These are phyloP conservation scores for Trichonephila clavipes DNA, from an alignment of 1,140 invertebrate species.

Conservation along the genomic window DNA sequence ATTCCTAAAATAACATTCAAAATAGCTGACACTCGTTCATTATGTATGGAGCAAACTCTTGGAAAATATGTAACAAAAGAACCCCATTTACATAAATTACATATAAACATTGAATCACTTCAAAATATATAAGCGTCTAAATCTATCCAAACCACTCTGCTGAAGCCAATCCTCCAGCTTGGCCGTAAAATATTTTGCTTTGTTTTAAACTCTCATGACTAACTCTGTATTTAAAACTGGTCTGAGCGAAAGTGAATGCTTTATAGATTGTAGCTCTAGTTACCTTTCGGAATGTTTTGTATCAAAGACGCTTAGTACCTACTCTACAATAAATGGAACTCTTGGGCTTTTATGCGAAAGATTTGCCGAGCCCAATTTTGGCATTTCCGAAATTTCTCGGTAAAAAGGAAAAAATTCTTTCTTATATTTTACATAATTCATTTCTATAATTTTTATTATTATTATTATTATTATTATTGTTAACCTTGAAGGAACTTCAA, in stretches of 20 bases:
- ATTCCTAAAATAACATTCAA: not conserved
- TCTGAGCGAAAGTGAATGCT: constrained; percentile 4
- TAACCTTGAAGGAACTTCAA: constrained; percentile 3
- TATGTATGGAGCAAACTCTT: constrained; percentile 16
- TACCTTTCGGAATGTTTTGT: constrained; percentile 34
- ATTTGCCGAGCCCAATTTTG: constrained; percentile 36
- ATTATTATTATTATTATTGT: not conserved
- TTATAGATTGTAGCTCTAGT: not conserved
- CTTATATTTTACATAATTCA: constrained; percentile 21
- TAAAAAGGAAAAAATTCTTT: constrained; percentile 30
- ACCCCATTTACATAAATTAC: not conserved
- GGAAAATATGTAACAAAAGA: constrained; percentile 6
- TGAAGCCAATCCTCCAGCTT: not conserved
- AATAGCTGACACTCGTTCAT: not conserved
- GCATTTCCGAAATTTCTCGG: constrained; percentile 17
- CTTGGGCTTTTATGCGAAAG: constrained; percentile 50
- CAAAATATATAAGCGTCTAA: constrained; percentile 34
- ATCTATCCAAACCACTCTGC: not conserved
- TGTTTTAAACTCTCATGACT: not conserved
- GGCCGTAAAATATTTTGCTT: constrained; percentile 32
- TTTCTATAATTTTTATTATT: not conserved
- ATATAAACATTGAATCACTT: constrained; percentile 29
- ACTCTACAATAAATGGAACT: constrained; percentile 7
- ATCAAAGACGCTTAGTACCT: constrained; percentile 31
- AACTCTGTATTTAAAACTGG: constrained; percentile 28